These are phyloP conservation scores for Muscicapa striata DNA, from an alignment of 2,797 vertebrate species.

Conservation along the genomic window DNA sequence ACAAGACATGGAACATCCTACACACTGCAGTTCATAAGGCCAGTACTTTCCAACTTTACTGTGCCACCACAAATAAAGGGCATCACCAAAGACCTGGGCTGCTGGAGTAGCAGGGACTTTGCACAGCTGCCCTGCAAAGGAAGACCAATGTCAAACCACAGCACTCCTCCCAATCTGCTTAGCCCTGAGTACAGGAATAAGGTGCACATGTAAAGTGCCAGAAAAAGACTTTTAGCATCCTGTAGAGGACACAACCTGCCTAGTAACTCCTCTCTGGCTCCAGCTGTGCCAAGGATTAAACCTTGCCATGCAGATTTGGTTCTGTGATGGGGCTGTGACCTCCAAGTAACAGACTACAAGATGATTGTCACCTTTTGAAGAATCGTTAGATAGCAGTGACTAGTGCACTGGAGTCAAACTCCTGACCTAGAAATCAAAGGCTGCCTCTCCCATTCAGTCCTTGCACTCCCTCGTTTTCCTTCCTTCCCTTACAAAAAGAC, in stretches of 20 bases:
- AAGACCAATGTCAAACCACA: not conserved
- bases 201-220: accelerated
- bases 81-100: not conserved
- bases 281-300: not conserved
- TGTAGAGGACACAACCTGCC: accelerated
- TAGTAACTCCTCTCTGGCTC: not conserved
- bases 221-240: not conserved
- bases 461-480: constrained; percentile 11
- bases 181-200: not conserved
- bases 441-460: not conserved
- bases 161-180: not conserved
- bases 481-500: constrained; percentile 5
- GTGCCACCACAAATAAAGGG: not conserved
- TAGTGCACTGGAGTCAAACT: not conserved
- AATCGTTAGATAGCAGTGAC: not conserved
- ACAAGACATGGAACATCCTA: not conserved
- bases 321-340: not conserved
- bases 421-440: not conserved
- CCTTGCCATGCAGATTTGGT: not conserved
- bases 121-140: not conserved
- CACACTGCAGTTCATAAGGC: not conserved
- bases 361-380: not conserved
- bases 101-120: not conserved
- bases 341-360: not conserved
- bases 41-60: not conserved